A percentile compares a stretch with the other conserved stretches of the same genome.
Conservation (phyloP, 53 echinoderm and acorn worm species). For the Hippasteria phrygiana region DNA sequence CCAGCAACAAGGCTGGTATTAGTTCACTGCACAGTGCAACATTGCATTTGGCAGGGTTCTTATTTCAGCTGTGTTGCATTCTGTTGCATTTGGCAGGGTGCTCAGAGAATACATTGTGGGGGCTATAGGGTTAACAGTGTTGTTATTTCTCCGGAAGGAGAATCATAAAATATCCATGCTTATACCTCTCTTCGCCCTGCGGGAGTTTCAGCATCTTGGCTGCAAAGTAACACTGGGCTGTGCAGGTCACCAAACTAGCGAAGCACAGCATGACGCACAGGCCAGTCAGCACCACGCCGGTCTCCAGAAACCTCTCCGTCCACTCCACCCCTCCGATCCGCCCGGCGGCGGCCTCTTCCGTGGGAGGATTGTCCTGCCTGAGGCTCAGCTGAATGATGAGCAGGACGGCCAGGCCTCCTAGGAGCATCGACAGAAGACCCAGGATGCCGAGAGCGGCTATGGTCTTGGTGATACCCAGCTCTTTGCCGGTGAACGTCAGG, state of each 20-base stretch:
- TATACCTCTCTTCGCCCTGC: conserved; percentile 96
- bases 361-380: conserved; percentile 66
- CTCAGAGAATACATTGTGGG: too few relatives aligned
- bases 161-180: neutral
- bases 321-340: conserved; percentile 68
- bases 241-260: conserved; percentile 86
- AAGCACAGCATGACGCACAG: conserved; percentile 89
- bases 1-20: too few relatives aligned
- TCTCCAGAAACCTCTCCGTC: conserved; percentile 77
- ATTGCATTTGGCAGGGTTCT: too few relatives aligned
- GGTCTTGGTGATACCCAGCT: conserved; percentile 78
- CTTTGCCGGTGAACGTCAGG: conserved; percentile 68
- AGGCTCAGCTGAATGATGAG: conserved; percentile 80
- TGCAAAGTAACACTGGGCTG: conserved; percentile 91
- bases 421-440: conserved; percentile 77
- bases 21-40: too few relatives aligned
- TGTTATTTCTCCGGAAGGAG: too few relatives aligned
- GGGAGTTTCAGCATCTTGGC: conserved; percentile 98
- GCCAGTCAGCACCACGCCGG: conserved; percentile 83
- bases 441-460: conserved; percentile 82
- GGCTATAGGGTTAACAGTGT: too few relatives aligned
- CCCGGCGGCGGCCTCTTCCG: conserved; percentile 31
- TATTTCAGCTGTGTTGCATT: too few relatives aligned
- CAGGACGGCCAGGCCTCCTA: conserved; percentile 76
- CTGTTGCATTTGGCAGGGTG: too few relatives aligned